Base-by-base conservation (phyloP, 1,140 invertebrate species). In the Palaemon carinicauda region DNA sequence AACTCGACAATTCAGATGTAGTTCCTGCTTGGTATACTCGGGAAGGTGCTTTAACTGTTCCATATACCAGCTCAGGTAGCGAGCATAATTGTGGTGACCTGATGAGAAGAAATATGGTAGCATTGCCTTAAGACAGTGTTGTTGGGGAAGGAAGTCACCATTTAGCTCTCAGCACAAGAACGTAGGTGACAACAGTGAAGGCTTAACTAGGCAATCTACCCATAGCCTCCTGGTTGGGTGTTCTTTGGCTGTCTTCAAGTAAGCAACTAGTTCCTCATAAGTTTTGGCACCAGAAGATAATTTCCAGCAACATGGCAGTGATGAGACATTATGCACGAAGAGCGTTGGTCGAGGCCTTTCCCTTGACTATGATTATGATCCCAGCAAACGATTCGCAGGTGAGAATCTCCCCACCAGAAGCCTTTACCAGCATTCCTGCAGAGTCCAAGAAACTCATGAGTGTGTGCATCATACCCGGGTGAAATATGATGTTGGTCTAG, bases 291-390 rank as follows among this genome's bases (percentile, higher is more conserved):
- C 69, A 17, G 9, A 41, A 12, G 50, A 41, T 14, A 12, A 12
- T 19, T n/a, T 51, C 27, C 31, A 17, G 3, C 50, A 79, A 53
- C 17, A 79, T 50, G 9, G 77, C 17, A 53, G 53, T 79, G 77
- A 79, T 27, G 77, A 79, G 77, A 79, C 51, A 29, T 29, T 33
- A 77, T 77, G 41, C 77, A 9, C 51, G 51, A n/a, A 79, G 77
- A 52, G 77, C 77, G 53, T 79, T 79, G 2, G 77, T 79, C 77
- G 5, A 79, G 1, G 77, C 51, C 50, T 79, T 79, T n/a, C 77
- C 77, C 7, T 79, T 79, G 14, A 79, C 7, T 9, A 24, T 79
- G 27, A 9, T 79, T 24, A 9, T 79, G 9, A 33, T 41, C 9
- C 33, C 51, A 53, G 41, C n/a, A 21, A 73, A 73, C 31, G 14